A percentile compares a stretch with the other conserved stretches of the same genome.
phyloP scores from a whole-genome alignment of 2,797 vertebrate genomes.

The Philypnodon macrostomus region DNA sequence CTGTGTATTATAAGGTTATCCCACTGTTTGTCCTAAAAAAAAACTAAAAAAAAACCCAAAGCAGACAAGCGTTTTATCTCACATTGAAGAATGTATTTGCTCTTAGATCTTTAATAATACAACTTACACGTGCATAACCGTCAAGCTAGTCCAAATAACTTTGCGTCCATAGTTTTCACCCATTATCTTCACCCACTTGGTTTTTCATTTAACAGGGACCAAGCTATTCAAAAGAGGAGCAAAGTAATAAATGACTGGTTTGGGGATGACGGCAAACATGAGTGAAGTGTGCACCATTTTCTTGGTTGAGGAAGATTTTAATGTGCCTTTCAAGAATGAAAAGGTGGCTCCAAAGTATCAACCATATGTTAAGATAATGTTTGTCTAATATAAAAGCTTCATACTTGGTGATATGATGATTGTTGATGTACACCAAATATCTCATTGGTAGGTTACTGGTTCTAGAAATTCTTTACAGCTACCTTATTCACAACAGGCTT shows the following conservation, averaged over 20 bases:
- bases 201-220: conserved; percentile 45
- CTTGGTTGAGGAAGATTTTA: conserved; percentile 40
- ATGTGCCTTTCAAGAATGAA: conserved; percentile 61
- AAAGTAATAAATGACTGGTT: conserved; percentile 19
- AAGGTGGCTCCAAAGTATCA: conserved; percentile 22
- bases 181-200: conserved; percentile 12
- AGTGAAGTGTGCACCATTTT: conserved; percentile 9
- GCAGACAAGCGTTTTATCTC: conserved; percentile 40
- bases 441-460: conserved; percentile 24
- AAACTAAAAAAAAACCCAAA: too few species aligned
- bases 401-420: not conserved
- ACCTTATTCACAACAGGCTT: conserved; percentile 26
- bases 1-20: conserved; percentile 46
- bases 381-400: conserved; percentile 21
- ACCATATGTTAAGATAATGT: conserved; percentile 1
- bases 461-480: conserved; percentile 19
- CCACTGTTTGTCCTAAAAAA: conserved; percentile 48
- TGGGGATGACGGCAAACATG: conserved; percentile 11
- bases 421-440: conserved; percentile 24
- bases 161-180: conserved; percentile 27
- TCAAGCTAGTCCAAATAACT: conserved; percentile 18
- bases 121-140: conserved; percentile 25
- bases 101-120: conserved; percentile 34
- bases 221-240: conserved; percentile 37
- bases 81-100: conserved; percentile 51